Evolutionary conservation across 2,888 invertebrate genomes (phyloP), one percentile per base, ranked within the genome.

Genomic region (Muscina levida): DNA sequence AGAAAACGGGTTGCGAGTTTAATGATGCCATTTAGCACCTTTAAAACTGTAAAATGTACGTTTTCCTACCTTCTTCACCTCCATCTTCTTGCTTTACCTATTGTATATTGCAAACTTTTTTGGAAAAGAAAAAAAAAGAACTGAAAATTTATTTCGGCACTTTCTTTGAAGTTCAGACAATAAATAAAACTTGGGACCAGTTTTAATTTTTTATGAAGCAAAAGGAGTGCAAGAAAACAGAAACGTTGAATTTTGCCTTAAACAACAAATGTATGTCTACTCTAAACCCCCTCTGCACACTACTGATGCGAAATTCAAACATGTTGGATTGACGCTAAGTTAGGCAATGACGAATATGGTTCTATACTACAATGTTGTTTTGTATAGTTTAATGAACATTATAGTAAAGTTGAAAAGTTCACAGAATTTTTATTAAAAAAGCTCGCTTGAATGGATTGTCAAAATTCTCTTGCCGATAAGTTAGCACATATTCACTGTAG

Each of bases 11-110:
- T 81, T 77, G 77, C 51, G 67, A 77, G 73, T 72, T 81, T 81
- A 81, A 81, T 81, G 77, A 81, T 77, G 80, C 80, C 80, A 80
- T 81, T 81, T 81, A 77, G 73, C 80, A 80, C 77, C 80, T 81
- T 71, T 72, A 62, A 77, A 72, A 74, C 73, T 51, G 51, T 77
- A 75, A 75, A 77, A 81, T 59, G 77, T 77, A 77, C 37, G 46
- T 57, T 81, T 77, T 53, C 31, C 17, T 24, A 22, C 6, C 6
- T 31, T 6, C 59, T 77, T 19, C 48, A 22, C 31, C 42, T 37
- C 44, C 56, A 19, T 42, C 62, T 17, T 31, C 19, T 57, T 24
- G 13, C 31, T 72, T 31, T 8, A 31, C 42, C n/a, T 26, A 44
- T 70, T 57, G 42, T 72, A 62, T 57, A 51, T 46, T 48, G 42